phyloP scores from a whole-genome alignment of 2,797 vertebrate genomes.

The Glossophaga mutica region DNA sequence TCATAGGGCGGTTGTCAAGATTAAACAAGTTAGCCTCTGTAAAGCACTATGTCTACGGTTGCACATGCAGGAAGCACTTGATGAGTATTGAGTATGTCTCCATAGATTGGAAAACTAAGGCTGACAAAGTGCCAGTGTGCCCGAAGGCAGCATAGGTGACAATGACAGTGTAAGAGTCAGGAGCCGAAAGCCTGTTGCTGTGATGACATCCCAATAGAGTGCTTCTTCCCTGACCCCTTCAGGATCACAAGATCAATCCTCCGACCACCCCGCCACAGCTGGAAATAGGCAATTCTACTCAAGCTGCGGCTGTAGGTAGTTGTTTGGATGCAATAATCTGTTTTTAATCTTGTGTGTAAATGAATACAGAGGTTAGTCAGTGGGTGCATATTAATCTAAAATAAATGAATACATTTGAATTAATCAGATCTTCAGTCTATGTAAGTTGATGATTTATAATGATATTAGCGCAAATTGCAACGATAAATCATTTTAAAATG shows the following conservation, averaged over 20 bases:
- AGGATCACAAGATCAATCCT: not conserved
- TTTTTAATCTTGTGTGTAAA: constrained; percentile 72
- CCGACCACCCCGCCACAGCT: not conserved
- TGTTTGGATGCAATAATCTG: constrained; percentile 61
- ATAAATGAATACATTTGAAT: constrained; percentile 76
- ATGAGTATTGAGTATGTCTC: not conserved
- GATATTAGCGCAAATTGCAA: constrained; percentile 69
- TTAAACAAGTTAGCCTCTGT: not conserved
- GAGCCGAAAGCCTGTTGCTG: not conserved
- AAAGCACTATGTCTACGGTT: not conserved
- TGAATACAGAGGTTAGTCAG: constrained; percentile 61
- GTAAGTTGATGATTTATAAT: constrained; percentile 74
- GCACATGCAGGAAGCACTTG: not conserved
- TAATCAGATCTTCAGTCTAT: constrained; percentile 68
- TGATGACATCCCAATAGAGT: not conserved
- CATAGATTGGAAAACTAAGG: not conserved
- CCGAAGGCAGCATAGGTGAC: not conserved
- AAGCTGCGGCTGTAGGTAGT: not conserved
- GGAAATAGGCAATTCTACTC: not conserved
- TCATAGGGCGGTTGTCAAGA: not conserved
- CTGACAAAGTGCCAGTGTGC: not conserved
- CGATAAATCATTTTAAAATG: constrained; percentile 68
- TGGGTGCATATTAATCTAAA: constrained; percentile 70
- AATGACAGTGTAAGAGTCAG: not conserved
- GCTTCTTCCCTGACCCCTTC: not conserved